phyloP scores from a whole-genome alignment of 2,888 invertebrate genomes.

The Hemithea aestivaria region DNA sequence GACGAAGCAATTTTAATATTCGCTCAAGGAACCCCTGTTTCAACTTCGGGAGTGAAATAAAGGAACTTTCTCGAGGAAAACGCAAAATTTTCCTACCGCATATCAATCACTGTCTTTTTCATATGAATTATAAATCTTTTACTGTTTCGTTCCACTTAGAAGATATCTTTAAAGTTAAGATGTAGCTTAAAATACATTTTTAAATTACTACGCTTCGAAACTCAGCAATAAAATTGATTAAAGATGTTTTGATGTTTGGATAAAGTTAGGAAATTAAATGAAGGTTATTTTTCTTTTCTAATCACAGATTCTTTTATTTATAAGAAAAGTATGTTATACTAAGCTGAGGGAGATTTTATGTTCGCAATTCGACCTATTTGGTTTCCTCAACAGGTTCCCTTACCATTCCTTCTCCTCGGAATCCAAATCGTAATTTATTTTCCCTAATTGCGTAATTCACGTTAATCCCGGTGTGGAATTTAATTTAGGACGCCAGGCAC shows the following conservation, averaged over 20 bases:
- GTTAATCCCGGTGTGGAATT: constrained; percentile 55
- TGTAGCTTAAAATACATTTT: no score
- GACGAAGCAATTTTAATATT: constrained; percentile 71
- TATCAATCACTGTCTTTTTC: constrained; percentile 60
- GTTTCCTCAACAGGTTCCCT: constrained; percentile 26
- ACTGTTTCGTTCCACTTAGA: constrained; percentile 20
- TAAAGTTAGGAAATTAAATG: no score
- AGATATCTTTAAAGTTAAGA: no score
- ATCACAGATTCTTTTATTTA: no score
- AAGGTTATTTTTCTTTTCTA: no score
- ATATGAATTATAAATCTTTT: constrained; percentile 33
- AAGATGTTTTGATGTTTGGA: no score
- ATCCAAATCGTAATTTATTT: constrained; percentile 58
- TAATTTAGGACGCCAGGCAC: constrained; percentile 43
- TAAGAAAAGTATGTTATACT: no score
- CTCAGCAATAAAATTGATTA: no score
- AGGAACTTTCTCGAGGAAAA: constrained; percentile 39
- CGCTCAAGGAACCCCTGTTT: constrained; percentile 46
- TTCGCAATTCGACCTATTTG: constrained; percentile 12
- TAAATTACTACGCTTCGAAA: no score
- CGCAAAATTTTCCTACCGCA: constrained; percentile 43
- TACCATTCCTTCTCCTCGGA: constrained; percentile 32
- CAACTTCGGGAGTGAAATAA: constrained; percentile 18
- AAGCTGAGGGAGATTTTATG: constrained; percentile 1
- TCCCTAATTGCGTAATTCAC: constrained; percentile 60